Evolutionary conservation across 2,797 vertebrate species (phyloP), one percentile per base, ranked within the genome.

Genomic region (Erithacus rubecula): DNA sequence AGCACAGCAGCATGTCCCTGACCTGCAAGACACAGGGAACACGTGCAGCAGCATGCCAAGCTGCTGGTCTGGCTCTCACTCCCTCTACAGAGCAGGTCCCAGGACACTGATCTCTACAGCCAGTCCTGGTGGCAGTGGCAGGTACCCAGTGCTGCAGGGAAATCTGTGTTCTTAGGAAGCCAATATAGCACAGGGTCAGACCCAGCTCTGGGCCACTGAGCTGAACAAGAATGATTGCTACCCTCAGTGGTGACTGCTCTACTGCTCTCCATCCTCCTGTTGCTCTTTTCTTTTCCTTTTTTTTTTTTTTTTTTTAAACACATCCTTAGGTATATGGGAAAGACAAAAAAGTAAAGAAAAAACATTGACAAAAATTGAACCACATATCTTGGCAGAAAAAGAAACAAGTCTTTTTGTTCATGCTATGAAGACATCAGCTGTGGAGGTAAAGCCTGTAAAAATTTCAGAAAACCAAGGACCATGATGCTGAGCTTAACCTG

Each of bases 1-100:
- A 56, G 80, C 72, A 59, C n/a, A 46, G 76, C 68, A 75, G 37
- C 43, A 37, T 2, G 4, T 10, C 26, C 53, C 47, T 41, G 36
- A 30, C 58, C 49, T 29, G n/a, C 49, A 19, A 8, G 80, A 55
- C 41, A 27, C 1, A 0, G 46, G 36, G 11, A 68, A 51, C 8
- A 47, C 1, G 27, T 3, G 5, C 75, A 74, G 52, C 2, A 3
- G 34, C 5, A 3, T 0, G 0, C 19, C 30, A 30, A 41, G 34
- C 70, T 80, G 78, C 60, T 68, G 68, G 18, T 32, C 46, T 81
- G 60, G 75, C 79, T 68, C 16, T 43, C 4, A 3, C 41, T 64
- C 16, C 34, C 32, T 43, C 30, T 17, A 3, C 0, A 2, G n/a
- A 67, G 21, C 16, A 2, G 29, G 18, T 53, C 46, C n/a, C 30